Evolutionary conservation across 2,113 vertebrate species (phyloP).

Genomic region (Porphyrio hochstetteri): DNA sequence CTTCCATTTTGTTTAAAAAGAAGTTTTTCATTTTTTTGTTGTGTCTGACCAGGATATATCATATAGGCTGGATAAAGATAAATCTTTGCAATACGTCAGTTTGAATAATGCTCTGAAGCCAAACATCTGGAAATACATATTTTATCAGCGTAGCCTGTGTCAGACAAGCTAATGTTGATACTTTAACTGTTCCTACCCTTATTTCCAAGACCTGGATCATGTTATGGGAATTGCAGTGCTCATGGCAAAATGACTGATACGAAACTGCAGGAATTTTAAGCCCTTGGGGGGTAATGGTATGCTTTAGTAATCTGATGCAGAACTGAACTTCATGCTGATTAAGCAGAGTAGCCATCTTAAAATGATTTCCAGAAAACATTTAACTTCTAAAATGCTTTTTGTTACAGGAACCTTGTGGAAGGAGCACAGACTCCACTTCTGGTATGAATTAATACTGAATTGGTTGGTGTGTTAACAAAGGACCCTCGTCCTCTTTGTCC

Average conservation of each 20-base stretch:
- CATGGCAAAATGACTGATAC: slow-evolving; percentile 35
- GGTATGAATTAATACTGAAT: slow-evolving; percentile 5
- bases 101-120: slow-evolving; percentile 31
- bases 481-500: background rate
- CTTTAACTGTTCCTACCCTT: slow-evolving; percentile 18
- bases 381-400: slow-evolving; percentile 24
- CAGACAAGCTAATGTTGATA: slow-evolving; percentile 31
- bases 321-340: slow-evolving; percentile 43
- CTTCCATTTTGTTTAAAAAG: background rate
- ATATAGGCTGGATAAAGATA: background rate
- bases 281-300: slow-evolving; percentile 9
- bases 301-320: slow-evolving; percentile 35
- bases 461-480: slow-evolving; percentile 7
- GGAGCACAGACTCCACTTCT: background rate
- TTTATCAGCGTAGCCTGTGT: slow-evolving; percentile 34
- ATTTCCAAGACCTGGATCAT: slow-evolving; percentile 57
- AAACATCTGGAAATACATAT: slow-evolving; percentile 60
- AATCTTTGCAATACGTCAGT: slow-evolving; percentile 15
- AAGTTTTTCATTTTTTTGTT: background rate
- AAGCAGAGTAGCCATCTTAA: slow-evolving; percentile 20
- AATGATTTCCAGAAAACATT: slow-evolving; percentile 47
- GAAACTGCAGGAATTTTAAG: slow-evolving; percentile 52
- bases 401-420: background rate
- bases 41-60: background rate
- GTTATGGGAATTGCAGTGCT: slow-evolving; percentile 50